A percentile compares a stretch with the other conserved stretches of the same genome.
Evolutionary conservation across 2,113 vertebrate genomes (phyloP).

Genomic region (Pipa parva): DNA sequence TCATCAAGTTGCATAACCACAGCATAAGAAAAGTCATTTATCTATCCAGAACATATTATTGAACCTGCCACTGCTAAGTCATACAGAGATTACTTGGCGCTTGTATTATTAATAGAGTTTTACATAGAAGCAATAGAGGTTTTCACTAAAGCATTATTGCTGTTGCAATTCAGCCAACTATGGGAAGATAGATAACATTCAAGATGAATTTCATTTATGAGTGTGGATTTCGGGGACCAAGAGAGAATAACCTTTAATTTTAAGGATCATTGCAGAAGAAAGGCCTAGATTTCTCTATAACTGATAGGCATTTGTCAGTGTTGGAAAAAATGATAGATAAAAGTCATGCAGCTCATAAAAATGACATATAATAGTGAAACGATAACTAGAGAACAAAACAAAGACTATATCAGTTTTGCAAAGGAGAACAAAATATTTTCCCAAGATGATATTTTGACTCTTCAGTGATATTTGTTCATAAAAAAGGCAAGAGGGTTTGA

Average conservation of each 20-base stretch:
- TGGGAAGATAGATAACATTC: constrained; percentile 16
- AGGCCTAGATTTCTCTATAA: constrained; percentile 41
- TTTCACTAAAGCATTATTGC: constrained; percentile 10
- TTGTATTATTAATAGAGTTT: constrained; percentile 14
- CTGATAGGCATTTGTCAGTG: constrained; percentile 1
- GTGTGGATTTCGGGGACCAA: constrained; percentile 19
- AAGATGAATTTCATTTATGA: constrained; percentile 34
- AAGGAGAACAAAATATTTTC: constrained; percentile 35
- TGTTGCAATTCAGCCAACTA: constrained; percentile 24
- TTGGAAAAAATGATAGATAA: constrained; percentile 33
- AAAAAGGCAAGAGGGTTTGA: constrained; percentile 55
- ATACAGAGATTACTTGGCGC: neutral
- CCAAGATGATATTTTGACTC: constrained; percentile 43
- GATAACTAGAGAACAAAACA: constrained; percentile 42
- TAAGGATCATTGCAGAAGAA: constrained; percentile 40
- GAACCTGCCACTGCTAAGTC: constrained; percentile 13
- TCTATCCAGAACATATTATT: constrained; percentile 6
- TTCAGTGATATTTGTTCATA: constrained; percentile 43
- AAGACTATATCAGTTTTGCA: constrained; percentile 26
- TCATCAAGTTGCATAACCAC: no score
- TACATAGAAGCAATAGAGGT: constrained; percentile 17
- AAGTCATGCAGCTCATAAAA: constrained; percentile 44
- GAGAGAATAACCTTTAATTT: constrained; percentile 25
- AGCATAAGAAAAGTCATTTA: neutral
- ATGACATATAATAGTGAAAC: constrained; percentile 32